A percentile compares a stretch with the other conserved stretches of the same genome.
phyloP scores from a whole-genome alignment of 1,140 invertebrate genomes.

The Hyposmocoma kahamanoa region DNA sequence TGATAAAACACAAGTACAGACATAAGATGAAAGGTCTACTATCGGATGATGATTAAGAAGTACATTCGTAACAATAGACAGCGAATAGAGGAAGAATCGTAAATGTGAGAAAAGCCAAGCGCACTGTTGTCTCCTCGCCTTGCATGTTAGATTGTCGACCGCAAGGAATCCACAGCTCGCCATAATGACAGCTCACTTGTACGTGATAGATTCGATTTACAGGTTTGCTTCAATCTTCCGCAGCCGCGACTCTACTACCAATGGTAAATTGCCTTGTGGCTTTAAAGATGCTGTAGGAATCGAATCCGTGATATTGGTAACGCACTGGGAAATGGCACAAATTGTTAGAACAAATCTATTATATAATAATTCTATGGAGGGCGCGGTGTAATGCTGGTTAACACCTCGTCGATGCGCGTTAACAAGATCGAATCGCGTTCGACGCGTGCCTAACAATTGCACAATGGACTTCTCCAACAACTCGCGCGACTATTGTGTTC shows the following conservation, averaged over 20 bases:
- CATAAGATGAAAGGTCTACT: background rate
- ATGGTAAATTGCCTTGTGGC: constrained; percentile 56
- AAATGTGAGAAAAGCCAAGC: constrained; percentile 1
- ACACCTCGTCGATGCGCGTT: constrained; percentile 13
- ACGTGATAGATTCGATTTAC: constrained; percentile 64
- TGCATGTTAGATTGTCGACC: constrained; percentile 33
- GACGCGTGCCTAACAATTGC: constrained; percentile 16
- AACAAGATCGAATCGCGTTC: constrained; percentile 15
- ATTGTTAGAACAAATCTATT: constrained; percentile 20
- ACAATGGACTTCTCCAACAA: constrained; percentile 10
- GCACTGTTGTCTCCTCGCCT: constrained; percentile 8
- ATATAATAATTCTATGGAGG: constrained; percentile 22
- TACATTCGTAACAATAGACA: background rate
- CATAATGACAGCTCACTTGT: constrained; percentile 45
- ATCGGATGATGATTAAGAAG: background rate
- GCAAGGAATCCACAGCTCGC: constrained; percentile 42
- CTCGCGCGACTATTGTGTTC: constrained; percentile 15
- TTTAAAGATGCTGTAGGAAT: constrained; percentile 39
- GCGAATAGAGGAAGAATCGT: background rate
- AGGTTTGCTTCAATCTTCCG: constrained; percentile 53
- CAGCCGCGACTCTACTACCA: constrained; percentile 27
- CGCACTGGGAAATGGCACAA: constrained; percentile 4
- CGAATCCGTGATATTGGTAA: constrained; percentile 19
- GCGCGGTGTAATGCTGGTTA: constrained; percentile 19
- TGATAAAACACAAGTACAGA: constrained; percentile 24